These are phyloP conservation scores for Ambastaia sidthimunki DNA, from an alignment of 2,797 vertebrate species.

Conservation along the genomic window DNA sequence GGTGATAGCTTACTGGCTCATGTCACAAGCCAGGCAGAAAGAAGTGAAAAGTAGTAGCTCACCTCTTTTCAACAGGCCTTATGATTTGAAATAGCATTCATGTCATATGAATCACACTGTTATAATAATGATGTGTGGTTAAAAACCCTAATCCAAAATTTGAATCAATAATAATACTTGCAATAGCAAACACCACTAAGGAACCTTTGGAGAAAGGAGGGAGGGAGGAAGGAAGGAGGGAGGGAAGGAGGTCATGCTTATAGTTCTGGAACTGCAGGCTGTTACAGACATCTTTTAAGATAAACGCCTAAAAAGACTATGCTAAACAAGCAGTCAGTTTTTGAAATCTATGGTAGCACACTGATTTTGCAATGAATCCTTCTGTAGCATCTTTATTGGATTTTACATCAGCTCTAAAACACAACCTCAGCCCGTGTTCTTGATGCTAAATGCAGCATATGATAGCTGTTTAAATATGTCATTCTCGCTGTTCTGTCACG, in stretches of 20 bases:
- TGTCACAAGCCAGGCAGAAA: too few relatives aligned
- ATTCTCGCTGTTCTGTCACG: conserved; percentile 57
- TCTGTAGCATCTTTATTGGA: conserved; percentile 36
- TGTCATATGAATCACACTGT: too few relatives aligned
- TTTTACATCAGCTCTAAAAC: conserved; percentile 19
- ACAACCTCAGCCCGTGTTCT: not conserved
- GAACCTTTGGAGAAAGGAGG: conserved; percentile 33
- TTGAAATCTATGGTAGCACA: conserved; percentile 46
- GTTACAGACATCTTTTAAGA: conserved; percentile 5
- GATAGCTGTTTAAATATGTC: conserved; percentile 35
- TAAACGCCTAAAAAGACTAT: conserved; percentile 33
- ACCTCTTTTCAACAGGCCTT: too few relatives aligned
- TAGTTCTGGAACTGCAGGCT: too few relatives aligned
- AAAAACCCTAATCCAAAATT: not conserved
- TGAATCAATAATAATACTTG: not conserved
- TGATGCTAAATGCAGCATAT: conserved; percentile 1
- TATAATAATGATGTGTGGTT: too few relatives aligned
- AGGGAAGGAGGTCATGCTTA: not conserved
- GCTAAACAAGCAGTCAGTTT: conserved; percentile 50
- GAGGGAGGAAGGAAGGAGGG: conserved; percentile 10
- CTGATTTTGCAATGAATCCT: conserved; percentile 49
- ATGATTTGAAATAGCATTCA: too few relatives aligned
- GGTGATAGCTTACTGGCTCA: too few relatives aligned
- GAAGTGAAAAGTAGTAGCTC: too few relatives aligned
- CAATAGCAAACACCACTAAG: not conserved